Conservation (phyloP, 2,888 invertebrate species). For the Hemithea aestivaria region DNA sequence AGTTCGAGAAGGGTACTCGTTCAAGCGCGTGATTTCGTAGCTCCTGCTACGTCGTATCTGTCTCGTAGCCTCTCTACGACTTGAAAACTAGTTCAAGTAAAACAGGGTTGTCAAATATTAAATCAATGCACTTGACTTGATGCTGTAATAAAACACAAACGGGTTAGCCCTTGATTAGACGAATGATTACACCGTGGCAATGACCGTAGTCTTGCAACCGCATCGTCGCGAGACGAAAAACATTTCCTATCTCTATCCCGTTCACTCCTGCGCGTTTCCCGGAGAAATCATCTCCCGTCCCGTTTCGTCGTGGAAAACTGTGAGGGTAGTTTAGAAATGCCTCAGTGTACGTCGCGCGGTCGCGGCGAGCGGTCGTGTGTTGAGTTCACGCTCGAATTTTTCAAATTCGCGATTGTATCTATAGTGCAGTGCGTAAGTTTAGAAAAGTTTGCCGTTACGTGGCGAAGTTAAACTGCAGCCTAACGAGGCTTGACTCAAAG, state of each 20-base stretch:
- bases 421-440: constrained; percentile 41
- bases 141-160: constrained; percentile 25
- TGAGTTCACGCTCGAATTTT: constrained; percentile 31
- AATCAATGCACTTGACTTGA: constrained; percentile 14
- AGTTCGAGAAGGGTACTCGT: constrained; percentile 10
- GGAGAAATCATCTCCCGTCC: constrained; percentile 34
- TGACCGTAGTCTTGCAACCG: constrained; percentile 74
- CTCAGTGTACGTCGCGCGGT: constrained; percentile 62
- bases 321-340: constrained; percentile 55
- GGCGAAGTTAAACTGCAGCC: constrained; percentile 1
- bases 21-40: constrained; percentile 24
- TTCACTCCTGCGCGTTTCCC: constrained; percentile 41
- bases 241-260: constrained; percentile 46
- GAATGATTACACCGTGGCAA: constrained; percentile 63
- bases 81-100: no score
- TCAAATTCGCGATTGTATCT: constrained; percentile 34
- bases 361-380: constrained; percentile 44
- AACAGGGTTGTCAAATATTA: constrained; percentile 11
- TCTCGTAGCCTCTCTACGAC: constrained; percentile 14
- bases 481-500: neutral
- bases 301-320: constrained; percentile 59
- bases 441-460: constrained; percentile 24
- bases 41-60: constrained; percentile 2
- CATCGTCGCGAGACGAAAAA: constrained; percentile 68
- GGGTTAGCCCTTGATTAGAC: constrained; percentile 37